Conservation (phyloP, 2,113 vertebrate genomes). For the Ictidomys tridecemlineatus region DNA sequence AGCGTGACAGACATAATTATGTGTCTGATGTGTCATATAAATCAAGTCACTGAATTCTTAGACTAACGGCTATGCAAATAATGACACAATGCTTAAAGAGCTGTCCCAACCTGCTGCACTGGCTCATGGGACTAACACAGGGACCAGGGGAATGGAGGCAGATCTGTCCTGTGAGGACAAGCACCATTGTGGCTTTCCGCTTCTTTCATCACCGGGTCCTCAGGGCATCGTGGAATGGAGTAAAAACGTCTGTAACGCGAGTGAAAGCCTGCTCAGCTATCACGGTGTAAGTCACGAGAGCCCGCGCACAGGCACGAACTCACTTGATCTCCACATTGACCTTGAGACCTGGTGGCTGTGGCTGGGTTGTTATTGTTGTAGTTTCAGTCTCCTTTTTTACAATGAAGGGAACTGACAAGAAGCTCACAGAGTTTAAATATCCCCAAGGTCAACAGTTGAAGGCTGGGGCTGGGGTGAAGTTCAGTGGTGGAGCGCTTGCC, state of each 20-base stretch:
- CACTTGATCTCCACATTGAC: accelerated
- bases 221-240: not conserved
- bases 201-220: not conserved
- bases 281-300: not conserved
- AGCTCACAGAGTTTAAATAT: not conserved
- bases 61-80: not conserved
- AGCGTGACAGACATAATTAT: not conserved
- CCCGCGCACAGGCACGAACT: accelerated
- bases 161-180: not conserved
- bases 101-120: not conserved
- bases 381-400: not conserved
- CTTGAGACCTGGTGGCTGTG: no score
- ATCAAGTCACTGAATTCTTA: not conserved
- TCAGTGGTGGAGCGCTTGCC: no score
- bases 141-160: not conserved
- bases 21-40: not conserved
- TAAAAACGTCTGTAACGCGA: not conserved
- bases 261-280: not conserved
- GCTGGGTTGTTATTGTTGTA: no score
- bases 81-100: not conserved
- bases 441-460: not conserved
- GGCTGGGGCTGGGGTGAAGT: not conserved
- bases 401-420: not conserved
- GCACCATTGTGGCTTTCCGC: not conserved
- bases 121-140: not conserved